phyloP scores from a whole-genome alignment of 2,113 vertebrate genomes.

The Gymnogyps californianus region DNA sequence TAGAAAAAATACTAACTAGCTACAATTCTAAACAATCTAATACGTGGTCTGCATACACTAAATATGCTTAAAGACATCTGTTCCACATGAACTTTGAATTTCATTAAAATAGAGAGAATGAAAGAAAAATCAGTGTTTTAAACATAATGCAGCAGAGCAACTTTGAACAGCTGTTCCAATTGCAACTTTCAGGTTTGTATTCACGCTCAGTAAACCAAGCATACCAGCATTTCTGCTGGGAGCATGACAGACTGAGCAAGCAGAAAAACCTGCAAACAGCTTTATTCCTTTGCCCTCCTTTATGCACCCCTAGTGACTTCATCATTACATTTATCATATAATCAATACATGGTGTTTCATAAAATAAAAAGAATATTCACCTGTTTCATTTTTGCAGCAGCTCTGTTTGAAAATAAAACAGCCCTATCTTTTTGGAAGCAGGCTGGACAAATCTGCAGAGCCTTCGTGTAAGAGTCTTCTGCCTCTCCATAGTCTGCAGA shows the following conservation, averaged over 20 bases:
- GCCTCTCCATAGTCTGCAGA: slow-evolving; percentile 80
- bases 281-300: not conserved
- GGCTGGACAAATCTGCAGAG: slow-evolving; percentile 78
- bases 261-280: not conserved
- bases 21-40: not conserved
- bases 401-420: slow-evolving; percentile 87
- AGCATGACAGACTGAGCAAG: not conserved
- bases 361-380: slow-evolving; percentile 52
- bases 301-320: not conserved
- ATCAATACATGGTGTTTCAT: not conserved
- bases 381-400: slow-evolving; percentile 87
- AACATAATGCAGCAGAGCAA: not conserved
- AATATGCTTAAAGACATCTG: not conserved
- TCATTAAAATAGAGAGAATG: not conserved
- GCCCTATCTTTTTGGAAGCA: slow-evolving; percentile 83
- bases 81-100: not conserved
- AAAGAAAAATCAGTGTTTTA: not conserved
- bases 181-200: not conserved
- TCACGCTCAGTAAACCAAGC: not conserved
- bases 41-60: not conserved
- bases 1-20: not conserved
- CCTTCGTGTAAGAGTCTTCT: slow-evolving; percentile 79
- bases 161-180: not conserved
- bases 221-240: not conserved
- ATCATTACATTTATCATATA: not conserved